These are phyloP conservation scores for Julus scanicus DNA, from an alignment of 2,888 invertebrate species.

Conservation along the genomic window DNA sequence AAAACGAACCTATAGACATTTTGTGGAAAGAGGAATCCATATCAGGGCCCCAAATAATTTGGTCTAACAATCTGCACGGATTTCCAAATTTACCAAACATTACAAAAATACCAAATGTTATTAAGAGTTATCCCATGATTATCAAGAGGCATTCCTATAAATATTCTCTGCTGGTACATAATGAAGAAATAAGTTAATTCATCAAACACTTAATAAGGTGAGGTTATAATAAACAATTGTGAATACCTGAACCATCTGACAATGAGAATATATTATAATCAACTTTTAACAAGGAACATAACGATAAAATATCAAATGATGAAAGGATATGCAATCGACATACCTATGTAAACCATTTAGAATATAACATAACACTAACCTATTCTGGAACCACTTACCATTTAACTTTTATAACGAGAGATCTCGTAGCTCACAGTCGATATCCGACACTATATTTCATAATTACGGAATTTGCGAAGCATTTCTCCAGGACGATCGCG, in stretches of 20 bases:
- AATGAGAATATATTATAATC: conserved; percentile 40
- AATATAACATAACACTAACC: conserved; percentile 23
- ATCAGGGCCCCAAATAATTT: background rate
- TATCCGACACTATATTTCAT: conserved; percentile 51
- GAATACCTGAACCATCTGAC: background rate
- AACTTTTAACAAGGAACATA: conserved; percentile 27
- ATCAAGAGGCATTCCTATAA: background rate
- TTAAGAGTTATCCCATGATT: background rate
- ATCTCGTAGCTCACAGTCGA: background rate
- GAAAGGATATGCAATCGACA: background rate
- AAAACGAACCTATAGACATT: background rate
- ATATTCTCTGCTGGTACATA: background rate
- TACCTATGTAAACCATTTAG: conserved; percentile 30
- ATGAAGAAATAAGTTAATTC: conserved; percentile 11
- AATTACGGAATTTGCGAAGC: conserved; percentile 55
- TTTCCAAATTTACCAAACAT: background rate
- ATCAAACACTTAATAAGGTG: background rate
- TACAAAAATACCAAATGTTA: background rate
- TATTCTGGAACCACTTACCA: conserved; percentile 45
- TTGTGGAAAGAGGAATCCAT: background rate
- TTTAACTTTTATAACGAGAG: conserved; percentile 4
- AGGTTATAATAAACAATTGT: background rate
- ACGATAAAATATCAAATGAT: conserved; percentile 36
- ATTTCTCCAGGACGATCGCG: conserved; percentile 44
- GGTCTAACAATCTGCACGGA: background rate